Conservation (phyloP, 1,140 invertebrate species). For the Drosophila ironensis region DNA sequence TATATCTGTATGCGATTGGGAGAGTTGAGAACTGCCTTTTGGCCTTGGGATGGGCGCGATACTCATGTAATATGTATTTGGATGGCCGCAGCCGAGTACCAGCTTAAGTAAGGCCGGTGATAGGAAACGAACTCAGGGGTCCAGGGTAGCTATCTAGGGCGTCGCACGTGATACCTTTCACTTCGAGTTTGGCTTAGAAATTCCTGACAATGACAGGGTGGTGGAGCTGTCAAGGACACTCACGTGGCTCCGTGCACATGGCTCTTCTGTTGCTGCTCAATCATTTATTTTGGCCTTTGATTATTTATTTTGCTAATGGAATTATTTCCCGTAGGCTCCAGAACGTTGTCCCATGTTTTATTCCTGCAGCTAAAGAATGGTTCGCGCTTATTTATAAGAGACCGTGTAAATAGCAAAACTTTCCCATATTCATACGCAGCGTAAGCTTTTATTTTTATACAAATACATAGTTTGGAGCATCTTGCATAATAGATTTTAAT, state of each 20-base stretch:
- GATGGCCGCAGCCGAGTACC: constrained; percentile 51
- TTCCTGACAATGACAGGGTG: constrained; percentile 8
- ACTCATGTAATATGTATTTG: constrained; percentile 73
- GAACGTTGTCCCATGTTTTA: neutral
- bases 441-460: too few species aligned
- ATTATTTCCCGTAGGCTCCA: constrained; percentile 52
- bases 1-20: too few species aligned
- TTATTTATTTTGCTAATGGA: constrained; percentile 78
- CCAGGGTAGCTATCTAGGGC: too few species aligned
- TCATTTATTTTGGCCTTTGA: constrained; percentile 71
- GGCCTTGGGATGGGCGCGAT: neutral
- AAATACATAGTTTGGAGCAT: too few species aligned
- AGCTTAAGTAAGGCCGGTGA: constrained; percentile 63
- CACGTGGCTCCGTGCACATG: constrained; percentile 7
- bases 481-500: too few species aligned
- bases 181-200: constrained; percentile 25
- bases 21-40: too few species aligned
- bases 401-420: too few species aligned
- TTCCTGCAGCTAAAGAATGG: neutral
- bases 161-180: constrained; percentile 42
- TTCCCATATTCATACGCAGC: too few species aligned
- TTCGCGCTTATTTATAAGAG: too few species aligned
- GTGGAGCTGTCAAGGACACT: neutral
- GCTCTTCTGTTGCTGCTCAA: constrained; percentile 48
- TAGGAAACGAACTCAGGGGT: too few species aligned